Conservation (phyloP, 2,113 vertebrate species). For the Calypte anna region DNA sequence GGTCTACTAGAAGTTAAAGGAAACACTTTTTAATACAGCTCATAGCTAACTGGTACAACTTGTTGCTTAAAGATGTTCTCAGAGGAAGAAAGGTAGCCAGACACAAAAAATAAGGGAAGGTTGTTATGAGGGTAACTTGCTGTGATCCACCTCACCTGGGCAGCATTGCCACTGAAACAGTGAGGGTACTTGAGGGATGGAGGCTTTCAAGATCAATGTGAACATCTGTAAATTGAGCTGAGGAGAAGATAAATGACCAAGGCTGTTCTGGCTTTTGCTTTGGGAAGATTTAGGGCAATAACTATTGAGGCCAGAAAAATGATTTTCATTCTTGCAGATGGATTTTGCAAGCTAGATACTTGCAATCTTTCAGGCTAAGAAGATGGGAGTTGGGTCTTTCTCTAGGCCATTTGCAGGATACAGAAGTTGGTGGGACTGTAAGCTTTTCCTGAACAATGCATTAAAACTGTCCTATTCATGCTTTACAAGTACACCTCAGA, state of each 20-base stretch:
- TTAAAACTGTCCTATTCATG: neutral
- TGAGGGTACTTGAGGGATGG: neutral
- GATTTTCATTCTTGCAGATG: neutral
- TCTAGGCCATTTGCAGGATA: neutral
- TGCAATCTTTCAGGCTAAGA: neutral
- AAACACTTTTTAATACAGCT: neutral
- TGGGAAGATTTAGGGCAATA: conserved; percentile 7
- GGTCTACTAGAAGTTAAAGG: neutral
- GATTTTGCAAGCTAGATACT: neutral
- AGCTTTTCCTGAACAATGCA: neutral
- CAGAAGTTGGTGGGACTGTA: neutral
- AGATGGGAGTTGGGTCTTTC: neutral
- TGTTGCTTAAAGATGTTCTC: neutral
- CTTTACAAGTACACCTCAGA: neutral
- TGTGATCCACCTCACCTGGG: neutral
- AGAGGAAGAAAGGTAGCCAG: neutral
- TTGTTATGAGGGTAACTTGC: neutral
- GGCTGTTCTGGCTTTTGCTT: neutral
- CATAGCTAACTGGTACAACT: neutral
- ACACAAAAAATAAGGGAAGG: neutral
- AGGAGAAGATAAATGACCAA: neutral
- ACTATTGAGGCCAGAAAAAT: neutral
- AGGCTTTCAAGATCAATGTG: neutral
- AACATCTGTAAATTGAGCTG: neutral
- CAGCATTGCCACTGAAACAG: neutral